Evolutionary conservation across 1,140 invertebrate species (phyloP).

Genomic region (Coenobita brevimanus): DNA sequence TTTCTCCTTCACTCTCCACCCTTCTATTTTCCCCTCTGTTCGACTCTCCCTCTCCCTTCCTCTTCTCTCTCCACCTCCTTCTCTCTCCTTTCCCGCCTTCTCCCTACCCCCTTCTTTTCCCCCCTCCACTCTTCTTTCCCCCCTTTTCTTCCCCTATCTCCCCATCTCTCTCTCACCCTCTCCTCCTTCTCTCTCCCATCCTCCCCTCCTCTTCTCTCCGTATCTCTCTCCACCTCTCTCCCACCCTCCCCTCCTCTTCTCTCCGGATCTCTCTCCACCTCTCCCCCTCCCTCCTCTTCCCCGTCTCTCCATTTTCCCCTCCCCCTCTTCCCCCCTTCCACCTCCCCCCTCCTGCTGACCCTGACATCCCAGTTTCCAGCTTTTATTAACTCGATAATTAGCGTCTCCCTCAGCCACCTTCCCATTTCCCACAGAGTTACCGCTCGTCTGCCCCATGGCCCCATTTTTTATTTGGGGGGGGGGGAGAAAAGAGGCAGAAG

Average conservation of each 20-base stretch:
- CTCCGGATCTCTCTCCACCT: background rate
- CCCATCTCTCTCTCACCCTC: background rate
- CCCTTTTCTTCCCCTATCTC: too few species aligned
- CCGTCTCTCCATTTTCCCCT: background rate
- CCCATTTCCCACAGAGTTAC: constrained; percentile 24
- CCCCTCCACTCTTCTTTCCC: too few species aligned
- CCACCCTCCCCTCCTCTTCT: background rate
- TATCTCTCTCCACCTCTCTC: background rate
- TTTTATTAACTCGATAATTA: constrained; percentile 48
- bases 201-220: background rate
- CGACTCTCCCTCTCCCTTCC: background rate
- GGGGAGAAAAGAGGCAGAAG: too few species aligned
- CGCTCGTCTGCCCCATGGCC: background rate
- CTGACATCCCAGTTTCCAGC: constrained; percentile 26
- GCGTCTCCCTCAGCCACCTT: constrained; percentile 27
- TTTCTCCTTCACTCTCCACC: too few species aligned
- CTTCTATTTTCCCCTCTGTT: background rate
- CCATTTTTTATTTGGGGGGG: too few species aligned
- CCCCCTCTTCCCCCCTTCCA: background rate
- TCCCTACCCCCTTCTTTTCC: too few species aligned
- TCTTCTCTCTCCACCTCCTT: background rate
- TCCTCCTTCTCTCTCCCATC: background rate
- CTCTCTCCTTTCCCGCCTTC: background rate
- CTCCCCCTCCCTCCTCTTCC: background rate
- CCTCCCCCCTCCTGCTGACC: background rate